A percentile compares a stretch with the other conserved stretches of the same genome.
Conservation (phyloP, 2,113 vertebrate species). For the Motacilla alba region DNA sequence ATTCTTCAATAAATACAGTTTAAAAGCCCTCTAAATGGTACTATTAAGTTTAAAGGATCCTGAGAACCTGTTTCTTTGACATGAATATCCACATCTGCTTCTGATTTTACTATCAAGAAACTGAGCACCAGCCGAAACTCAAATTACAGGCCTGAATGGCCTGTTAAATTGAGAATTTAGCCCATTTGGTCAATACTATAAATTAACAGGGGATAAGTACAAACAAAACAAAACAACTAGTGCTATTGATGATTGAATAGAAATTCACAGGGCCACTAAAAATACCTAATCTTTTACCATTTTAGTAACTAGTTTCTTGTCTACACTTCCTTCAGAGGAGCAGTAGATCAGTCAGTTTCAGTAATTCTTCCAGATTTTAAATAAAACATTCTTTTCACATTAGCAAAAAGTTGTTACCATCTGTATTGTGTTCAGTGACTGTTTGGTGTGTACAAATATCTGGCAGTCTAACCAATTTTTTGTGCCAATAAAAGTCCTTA, state of each 20-base stretch:
- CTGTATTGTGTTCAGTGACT: conserved; percentile 68
- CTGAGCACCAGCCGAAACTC: not conserved
- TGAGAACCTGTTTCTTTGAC: not conserved
- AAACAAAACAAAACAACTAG: not conserved
- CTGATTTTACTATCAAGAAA: not conserved
- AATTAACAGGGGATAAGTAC: not conserved
- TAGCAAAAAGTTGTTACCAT: conserved; percentile 67
- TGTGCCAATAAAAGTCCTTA: conserved; percentile 54
- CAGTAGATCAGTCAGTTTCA: not conserved
- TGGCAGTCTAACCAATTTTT: conserved; percentile 46
- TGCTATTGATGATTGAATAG: not conserved
- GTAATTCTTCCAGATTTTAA: conserved; percentile 30
- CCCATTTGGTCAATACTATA: not conserved
- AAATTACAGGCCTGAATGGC: not conserved
- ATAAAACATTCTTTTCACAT: conserved; percentile 54
- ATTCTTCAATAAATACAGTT: not conserved
- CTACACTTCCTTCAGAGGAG: not conserved
- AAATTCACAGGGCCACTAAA: not conserved
- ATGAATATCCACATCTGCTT: not conserved
- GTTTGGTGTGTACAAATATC: conserved; percentile 67
- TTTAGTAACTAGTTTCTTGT: conserved; percentile 9
- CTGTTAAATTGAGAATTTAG: not conserved
- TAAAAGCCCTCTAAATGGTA: not conserved
- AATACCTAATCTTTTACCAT: not conserved
- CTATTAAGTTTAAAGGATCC: not conserved